Conservation (phyloP, 2,888 invertebrate species). For the Kuschelorhynchus macadamiae region DNA sequence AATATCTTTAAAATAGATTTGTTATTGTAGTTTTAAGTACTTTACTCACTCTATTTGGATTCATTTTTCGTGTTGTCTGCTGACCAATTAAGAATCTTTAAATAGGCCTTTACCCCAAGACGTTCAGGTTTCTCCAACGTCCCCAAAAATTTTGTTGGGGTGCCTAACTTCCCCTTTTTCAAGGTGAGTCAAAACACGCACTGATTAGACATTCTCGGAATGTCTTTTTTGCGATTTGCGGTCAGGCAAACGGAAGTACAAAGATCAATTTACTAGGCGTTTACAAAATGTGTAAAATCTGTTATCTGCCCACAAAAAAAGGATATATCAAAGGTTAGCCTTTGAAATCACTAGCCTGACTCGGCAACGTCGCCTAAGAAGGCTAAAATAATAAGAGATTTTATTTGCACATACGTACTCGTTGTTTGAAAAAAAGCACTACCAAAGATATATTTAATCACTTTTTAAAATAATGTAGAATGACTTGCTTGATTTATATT, state of each 20-base stretch:
- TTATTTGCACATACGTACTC: too few species aligned
- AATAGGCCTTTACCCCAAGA: background rate
- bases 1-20: background rate
- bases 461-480: too few species aligned
- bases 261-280: background rate
- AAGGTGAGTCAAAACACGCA: slow-evolving; percentile 3
- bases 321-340: too few species aligned
- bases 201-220: background rate
- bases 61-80: background rate
- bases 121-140: too few species aligned
- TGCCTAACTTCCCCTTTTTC: slow-evolving; percentile 1
- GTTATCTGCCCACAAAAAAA: too few species aligned
- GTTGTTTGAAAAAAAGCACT: too few species aligned
- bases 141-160: background rate
- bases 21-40: background rate
- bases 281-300: too few species aligned
- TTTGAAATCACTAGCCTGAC: too few species aligned
- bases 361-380: too few species aligned
- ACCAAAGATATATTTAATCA: too few species aligned
- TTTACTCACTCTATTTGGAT: background rate
- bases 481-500: too few species aligned
- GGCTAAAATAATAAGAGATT: too few species aligned
- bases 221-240: background rate
- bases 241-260: background rate
- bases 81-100: background rate